Evolutionary conservation across 1,140 invertebrate species (phyloP).

Genomic region (Philotrypesis tridentata): DNA sequence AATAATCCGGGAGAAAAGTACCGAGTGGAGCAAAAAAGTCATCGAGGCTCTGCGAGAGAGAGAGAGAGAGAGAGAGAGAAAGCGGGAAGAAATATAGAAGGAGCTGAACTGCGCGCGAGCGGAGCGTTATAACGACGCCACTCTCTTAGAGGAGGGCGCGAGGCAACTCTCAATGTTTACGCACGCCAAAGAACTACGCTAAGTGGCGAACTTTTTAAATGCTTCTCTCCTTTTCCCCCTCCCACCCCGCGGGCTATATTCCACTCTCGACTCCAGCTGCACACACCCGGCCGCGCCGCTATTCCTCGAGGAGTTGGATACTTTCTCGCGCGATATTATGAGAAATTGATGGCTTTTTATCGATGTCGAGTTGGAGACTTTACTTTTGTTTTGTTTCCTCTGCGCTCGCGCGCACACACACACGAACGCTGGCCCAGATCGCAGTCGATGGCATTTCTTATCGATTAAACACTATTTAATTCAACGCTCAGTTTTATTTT

Average conservation of each 20-base stretch:
- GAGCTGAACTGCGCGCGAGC: neutral
- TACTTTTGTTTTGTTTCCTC: neutral
- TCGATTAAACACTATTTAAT: neutral
- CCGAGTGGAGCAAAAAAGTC: neutral
- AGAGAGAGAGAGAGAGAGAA: neutral
- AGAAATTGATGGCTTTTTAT: neutral
- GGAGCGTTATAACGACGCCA: neutral
- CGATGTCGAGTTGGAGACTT: neutral
- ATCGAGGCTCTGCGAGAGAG: neutral
- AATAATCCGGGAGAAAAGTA: neutral
- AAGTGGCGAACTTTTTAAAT: conserved; percentile 38
- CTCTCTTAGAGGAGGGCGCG: neutral
- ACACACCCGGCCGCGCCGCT: too few species aligned
- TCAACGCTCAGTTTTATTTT: too few species aligned
- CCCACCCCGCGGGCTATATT: neutral
- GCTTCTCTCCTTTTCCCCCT: neutral
- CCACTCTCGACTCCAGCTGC: too few species aligned
- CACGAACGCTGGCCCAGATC: neutral
- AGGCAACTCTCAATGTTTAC: conserved; percentile 23
- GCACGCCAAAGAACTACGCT: conserved; percentile 26
- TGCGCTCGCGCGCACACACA: neutral
- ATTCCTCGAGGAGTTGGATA: neutral
- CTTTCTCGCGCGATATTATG: neutral
- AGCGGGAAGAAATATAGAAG: too few species aligned
- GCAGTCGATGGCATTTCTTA: too few species aligned